Evolutionary conservation across 2,797 vertebrate species (phyloP), one percentile per base, ranked within the genome.

Genomic region (Lutjanus campechanus): DNA sequence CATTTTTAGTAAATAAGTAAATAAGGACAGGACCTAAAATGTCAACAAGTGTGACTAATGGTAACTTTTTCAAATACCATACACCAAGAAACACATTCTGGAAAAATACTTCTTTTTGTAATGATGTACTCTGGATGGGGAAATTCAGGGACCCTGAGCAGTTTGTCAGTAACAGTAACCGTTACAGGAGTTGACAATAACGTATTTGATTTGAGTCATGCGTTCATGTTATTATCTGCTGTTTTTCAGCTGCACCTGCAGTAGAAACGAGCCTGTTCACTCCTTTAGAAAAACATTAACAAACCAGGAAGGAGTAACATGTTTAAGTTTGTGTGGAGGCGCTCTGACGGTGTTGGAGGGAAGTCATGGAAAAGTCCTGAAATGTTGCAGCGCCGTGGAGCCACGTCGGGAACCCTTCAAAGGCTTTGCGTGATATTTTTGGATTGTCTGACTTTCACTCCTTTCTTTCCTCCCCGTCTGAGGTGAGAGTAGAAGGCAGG

Each of bases 321-420:
- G 62, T 76, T 47, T 19, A 47, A 43, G 22, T 19, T 25, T 47
- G 64, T 41, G 62, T 19, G 54, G 36, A 66, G 46, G 65, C 72
- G 58, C 60, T 63, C 76, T 4, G 20, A 11, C 19, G 11, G 22
- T 22, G 63, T 53, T 77, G 55, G 58, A 79, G 69, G 65, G 29
- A 62, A 82, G 86, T 88, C 73, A 54, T 76, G 84, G 89, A 91
- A 89, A 85, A 90, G 84, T 87, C 82, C 8, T 64, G 81, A 87
- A 77, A 77, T 36, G 72, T 20, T 82, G 55, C 82, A 44, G 69
- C 3, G 15, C 65, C 22, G 64, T 19, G 16, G 79, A 83, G 81
- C 62, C 83, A 46, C 54, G 15, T 60, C 54, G 71, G 84, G 74
- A 89, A 74, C 46, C 43, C 73, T 82, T 88, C 76, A 84, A 81